phyloP scores from a whole-genome alignment of 2,888 invertebrate genomes.

The Zootermopsis nevadensis region DNA sequence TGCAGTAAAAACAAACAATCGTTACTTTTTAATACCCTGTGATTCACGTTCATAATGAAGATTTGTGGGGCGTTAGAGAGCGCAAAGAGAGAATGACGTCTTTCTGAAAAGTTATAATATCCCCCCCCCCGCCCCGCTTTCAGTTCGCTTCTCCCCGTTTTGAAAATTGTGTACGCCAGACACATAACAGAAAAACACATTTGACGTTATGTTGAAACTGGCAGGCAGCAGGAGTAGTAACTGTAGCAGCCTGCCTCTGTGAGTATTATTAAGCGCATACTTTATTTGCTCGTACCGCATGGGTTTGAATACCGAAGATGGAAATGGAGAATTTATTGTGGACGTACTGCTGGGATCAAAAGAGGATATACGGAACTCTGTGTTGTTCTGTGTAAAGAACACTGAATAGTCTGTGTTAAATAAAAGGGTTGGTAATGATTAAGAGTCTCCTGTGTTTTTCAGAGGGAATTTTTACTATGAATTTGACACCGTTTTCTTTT shows the following conservation, averaged over 20 bases:
- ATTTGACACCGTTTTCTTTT: no score
- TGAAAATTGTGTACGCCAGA: slow-evolving; percentile 39
- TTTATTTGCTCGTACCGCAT: slow-evolving; percentile 39
- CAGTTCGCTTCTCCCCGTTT: no score
- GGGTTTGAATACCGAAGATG: slow-evolving; percentile 40
- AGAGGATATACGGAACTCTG: slow-evolving; percentile 23
- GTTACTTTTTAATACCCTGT: slow-evolving; percentile 51
- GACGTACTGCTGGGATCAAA: slow-evolving; percentile 39
- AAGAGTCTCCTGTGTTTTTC: background rate
- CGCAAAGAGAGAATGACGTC: slow-evolving; percentile 41
- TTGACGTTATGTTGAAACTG: slow-evolving; percentile 44
- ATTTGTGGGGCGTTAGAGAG: slow-evolving; percentile 48
- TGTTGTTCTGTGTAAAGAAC: slow-evolving; percentile 26
- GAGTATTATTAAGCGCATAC: slow-evolving; percentile 34
- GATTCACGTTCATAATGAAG: slow-evolving; percentile 51
- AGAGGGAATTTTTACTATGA: background rate
- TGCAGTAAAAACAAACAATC: slow-evolving; percentile 45
- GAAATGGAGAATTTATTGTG: slow-evolving; percentile 37
- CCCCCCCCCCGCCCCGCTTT: slow-evolving; percentile 13
- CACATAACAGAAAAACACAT: slow-evolving; percentile 44
- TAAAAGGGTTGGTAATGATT: background rate
- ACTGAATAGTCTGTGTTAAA: background rate
- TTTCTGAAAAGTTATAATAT: slow-evolving; percentile 43
- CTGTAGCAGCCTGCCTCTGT: slow-evolving; percentile 56
- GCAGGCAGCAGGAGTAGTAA: slow-evolving; percentile 50